Base-by-base conservation (phyloP, 1,140 invertebrate species). In the Aphelinus atriplicis region DNA sequence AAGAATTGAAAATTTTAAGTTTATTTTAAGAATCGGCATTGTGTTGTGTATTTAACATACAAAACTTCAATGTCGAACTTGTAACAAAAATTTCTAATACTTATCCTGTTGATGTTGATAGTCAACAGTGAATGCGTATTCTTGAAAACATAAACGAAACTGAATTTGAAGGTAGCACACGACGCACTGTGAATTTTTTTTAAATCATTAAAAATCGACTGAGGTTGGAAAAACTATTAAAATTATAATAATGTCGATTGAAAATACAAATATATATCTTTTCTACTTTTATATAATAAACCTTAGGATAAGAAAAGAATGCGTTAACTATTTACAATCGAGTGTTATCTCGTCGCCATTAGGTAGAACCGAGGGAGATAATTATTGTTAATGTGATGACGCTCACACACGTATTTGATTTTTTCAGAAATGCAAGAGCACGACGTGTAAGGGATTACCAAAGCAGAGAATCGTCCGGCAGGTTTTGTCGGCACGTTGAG, bases 381-480 rank as follows among this genome's bases (percentile, higher is more conserved):
- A 53, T 53, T 53, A 53, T 53, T 53, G 51, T 53, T 6, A 4
- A 4, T 6, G 4, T 53, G 7, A 60, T 42, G 63, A 53, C 3
- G 51, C 53, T 75, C 48, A 75, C 26, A 26, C 47, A 51, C 63
- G 74, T 79, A 81, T 83, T 84, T 80, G 80, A 81, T 83, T 67
- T 76, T 69, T 88, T 85, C 86, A 88, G 86, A 87, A 86, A 86
- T 87, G 84, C 85, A 88, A 82, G 81, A 80, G 78, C 80, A 83
- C 81, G 78, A 78, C 82, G 79, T 86, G 81, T 83, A 87, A 86
- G 80, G 85, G 84, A 75, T 87, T 86, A 86, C 83, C 85, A 87
- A 88, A 88, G 84, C 85, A 84, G 84, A 86, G 84, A 85, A 85
- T 81, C 76, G 78, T 80, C 72, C 81, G 84, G 83, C 83, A 84